phyloP scores from a whole-genome alignment of 2,888 invertebrate species.

The Lithodes maja region DNA sequence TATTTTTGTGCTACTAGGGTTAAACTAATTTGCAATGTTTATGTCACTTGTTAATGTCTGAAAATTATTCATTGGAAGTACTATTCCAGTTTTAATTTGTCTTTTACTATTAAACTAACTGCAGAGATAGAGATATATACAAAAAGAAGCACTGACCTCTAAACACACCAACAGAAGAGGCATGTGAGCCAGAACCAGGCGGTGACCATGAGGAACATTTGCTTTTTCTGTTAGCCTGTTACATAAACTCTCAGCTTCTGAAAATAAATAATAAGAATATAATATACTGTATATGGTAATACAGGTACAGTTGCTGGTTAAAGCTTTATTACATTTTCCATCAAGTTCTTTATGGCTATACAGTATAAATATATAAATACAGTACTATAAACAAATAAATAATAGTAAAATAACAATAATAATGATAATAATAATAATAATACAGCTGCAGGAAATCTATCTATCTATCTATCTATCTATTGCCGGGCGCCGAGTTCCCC shows the following conservation, averaged over 20 bases:
- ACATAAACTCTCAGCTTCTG: constrained; percentile 97
- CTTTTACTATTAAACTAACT: no score
- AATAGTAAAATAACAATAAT: no score
- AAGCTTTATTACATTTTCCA: constrained; percentile 1
- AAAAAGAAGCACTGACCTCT: constrained; percentile 79
- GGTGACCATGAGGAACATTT: constrained; percentile 92
- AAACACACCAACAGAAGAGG: constrained; percentile 95
- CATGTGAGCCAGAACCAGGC: constrained; percentile 94
- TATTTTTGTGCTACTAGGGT: no score
- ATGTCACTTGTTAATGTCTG: no score
- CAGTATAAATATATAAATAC: neutral
- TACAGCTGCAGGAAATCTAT: no score
- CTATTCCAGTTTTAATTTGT: no score
- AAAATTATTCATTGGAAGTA: no score
- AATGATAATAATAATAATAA: no score
- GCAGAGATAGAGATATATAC: no score
- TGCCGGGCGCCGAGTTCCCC: no score
- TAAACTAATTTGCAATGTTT: no score
- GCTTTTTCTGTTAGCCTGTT: constrained; percentile 95
- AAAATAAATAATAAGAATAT: constrained; percentile 64
- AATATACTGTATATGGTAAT: neutral
- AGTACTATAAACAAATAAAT: neutral
- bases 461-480: no score
- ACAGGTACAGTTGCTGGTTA: neutral
- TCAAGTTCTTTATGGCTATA: neutral